Evolutionary conservation across 2,888 invertebrate species (phyloP).

Genomic region (Ceraclea dissimilis): DNA sequence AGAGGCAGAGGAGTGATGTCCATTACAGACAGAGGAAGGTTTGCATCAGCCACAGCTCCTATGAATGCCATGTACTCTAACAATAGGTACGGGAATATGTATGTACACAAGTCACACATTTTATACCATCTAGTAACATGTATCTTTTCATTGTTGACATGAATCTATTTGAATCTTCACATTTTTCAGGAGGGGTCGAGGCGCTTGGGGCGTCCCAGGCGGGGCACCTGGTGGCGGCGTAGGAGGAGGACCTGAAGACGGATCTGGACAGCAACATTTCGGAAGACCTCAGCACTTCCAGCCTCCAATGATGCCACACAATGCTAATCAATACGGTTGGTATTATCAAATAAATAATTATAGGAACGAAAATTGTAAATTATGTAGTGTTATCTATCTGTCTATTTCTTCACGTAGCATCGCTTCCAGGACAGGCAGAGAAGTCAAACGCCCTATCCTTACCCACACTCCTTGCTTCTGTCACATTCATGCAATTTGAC

Average conservation of each 20-base stretch:
- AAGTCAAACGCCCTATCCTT: no score
- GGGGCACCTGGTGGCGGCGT: slow-evolving; percentile 1
- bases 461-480: no score
- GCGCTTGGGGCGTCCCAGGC: slow-evolving; percentile 17
- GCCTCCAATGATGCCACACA: slow-evolving; percentile 22
- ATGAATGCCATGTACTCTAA: slow-evolving; percentile 32
- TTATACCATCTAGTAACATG: no score
- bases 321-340: slow-evolving; percentile 18
- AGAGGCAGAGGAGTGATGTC: slow-evolving; percentile 25
- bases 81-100: slow-evolving; percentile 14
- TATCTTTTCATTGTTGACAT: no score
- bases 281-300: slow-evolving; percentile 23
- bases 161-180: no score
- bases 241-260: slow-evolving; percentile 10
- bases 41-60: slow-evolving; percentile 37
- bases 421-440: no score
- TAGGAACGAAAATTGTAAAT: no score
- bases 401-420: no score
- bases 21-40: slow-evolving; percentile 38
- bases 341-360: no score
- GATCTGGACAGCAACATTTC: slow-evolving; percentile 19
- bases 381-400: no score
- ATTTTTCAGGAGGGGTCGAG: slow-evolving; percentile 21
- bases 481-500: no score
- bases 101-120: no score